Evolutionary conservation across 2,888 invertebrate species (phyloP).

Genomic region (Ceramica pisi): DNA sequence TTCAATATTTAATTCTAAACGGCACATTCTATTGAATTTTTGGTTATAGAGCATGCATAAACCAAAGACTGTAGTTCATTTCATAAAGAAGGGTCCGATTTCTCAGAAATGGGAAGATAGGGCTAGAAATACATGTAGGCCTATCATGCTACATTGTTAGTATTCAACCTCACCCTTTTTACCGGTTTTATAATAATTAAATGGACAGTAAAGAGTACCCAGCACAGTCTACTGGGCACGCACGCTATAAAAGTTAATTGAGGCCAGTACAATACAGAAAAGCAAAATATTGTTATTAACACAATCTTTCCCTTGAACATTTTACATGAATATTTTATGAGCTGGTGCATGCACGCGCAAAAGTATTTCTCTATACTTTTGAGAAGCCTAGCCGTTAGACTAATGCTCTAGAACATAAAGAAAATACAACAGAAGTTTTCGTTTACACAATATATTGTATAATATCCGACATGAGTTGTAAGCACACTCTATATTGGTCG

Average conservation of each 20-base stretch:
- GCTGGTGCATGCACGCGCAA: background rate
- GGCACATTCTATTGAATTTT: too few relatives aligned
- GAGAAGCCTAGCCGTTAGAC: slow-evolving; percentile 24
- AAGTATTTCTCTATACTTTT: slow-evolving; percentile 25
- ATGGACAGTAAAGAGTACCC: slow-evolving; percentile 1
- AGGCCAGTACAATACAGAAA: slow-evolving; percentile 5
- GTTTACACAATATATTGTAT: background rate
- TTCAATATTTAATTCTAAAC: background rate
- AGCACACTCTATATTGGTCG: too few relatives aligned
- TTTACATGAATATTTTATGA: background rate
- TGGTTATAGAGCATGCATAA: too few relatives aligned
- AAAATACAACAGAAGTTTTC: slow-evolving; percentile 34
- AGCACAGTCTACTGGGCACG: slow-evolving; percentile 26
- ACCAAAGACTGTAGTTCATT: background rate
- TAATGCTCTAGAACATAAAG: slow-evolving; percentile 18
- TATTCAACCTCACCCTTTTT: background rate
- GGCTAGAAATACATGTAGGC: background rate
- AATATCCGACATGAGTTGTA: too few relatives aligned
- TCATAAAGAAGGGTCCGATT: too few relatives aligned
- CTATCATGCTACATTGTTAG: background rate
- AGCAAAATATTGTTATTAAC: slow-evolving; percentile 24
- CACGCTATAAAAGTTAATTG: slow-evolving; percentile 36
- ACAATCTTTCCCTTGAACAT: slow-evolving; percentile 15
- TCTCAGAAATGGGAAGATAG: too few relatives aligned
- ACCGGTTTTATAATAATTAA: slow-evolving; percentile 12